These are phyloP conservation scores for Oscheius sp. DNA, from an alignment of 1,140 invertebrate species.

Conservation along the genomic window DNA sequence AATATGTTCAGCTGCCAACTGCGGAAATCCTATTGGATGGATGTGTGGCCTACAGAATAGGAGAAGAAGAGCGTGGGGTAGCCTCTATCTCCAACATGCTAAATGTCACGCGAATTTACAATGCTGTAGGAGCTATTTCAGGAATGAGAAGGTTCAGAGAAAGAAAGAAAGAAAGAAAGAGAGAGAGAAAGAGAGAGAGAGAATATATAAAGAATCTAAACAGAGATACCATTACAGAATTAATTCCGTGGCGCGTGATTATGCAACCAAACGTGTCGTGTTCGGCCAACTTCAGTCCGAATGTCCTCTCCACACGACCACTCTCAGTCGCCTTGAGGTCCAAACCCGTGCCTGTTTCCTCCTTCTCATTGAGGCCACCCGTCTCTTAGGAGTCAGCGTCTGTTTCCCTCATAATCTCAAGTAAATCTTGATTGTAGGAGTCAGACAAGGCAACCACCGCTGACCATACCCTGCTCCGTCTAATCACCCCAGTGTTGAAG, in stretches of 20 bases:
- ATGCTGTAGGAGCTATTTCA: conserved; percentile 63
- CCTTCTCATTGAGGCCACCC: conserved; percentile 59
- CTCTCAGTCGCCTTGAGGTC: conserved; percentile 40
- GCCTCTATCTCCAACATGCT: conserved; percentile 67
- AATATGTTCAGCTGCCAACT: conserved; percentile 63
- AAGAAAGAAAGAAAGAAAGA: not conserved
- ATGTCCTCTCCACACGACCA: not conserved
- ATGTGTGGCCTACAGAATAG: conserved; percentile 64
- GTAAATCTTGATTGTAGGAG: conserved; percentile 60
- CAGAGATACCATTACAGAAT: conserved; percentile 61
- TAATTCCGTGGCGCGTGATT: conserved; percentile 66
- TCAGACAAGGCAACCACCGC: conserved; percentile 59
- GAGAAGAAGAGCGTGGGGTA: conserved; percentile 67
- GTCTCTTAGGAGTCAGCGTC: conserved; percentile 34
- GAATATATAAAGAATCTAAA: not conserved
- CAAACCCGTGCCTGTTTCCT: conserved; percentile 62
- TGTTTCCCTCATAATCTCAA: conserved; percentile 17
- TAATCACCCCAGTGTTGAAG: conserved; percentile 68
- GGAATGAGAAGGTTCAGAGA: conserved; percentile 65
- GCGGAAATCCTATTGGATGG: conserved; percentile 69
- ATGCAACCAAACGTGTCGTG: conserved; percentile 64
- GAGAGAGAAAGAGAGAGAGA: too few relatives aligned
- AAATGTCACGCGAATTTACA: conserved; percentile 68
- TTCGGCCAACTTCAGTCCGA: conserved; percentile 63
- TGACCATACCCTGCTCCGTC: conserved; percentile 63